Evolutionary conservation across 2,888 invertebrate genomes (phyloP), one percentile per base, ranked within the genome.

Genomic region (Notocelia uddmanniana): DNA sequence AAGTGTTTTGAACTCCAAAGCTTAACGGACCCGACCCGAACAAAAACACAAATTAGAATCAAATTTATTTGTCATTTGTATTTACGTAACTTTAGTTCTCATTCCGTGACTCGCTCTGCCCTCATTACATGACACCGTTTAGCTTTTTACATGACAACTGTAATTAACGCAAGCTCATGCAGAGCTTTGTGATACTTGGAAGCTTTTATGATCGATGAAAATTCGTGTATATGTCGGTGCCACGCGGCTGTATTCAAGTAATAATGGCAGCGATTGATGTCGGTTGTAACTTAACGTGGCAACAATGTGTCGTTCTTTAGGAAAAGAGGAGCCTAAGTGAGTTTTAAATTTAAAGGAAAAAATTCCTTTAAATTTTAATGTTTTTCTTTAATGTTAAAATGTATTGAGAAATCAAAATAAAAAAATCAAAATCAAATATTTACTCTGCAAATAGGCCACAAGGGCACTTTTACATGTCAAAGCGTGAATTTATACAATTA

Each of bases 71-170:
- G 31, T 52, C 50, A 48, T 63, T 52, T 34, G 31, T n/a, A 48
- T 18, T 21, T 18, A 21, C 19, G 45, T 67, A 50, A 37, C 10
- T 48, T 34, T 23, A n/a, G 18, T 9, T 15, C 19, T 50, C 50
- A 8, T 31, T 5, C 19, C 15, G 10, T 9, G 34, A 15, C 50
- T 18, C 6, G 41, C 10, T 48, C 5, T n/a, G 5, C 13, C n/a
- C 57, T 69, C 57, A 64, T 69, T 57, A 68, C 21, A 26, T 31
- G 52, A 59, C 59, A 58, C n/a, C 50, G 68, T 31, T 58, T 59
- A 34, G 50, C 50, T 59, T 52, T 68, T 57, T 59, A 48, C 50
- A 48, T 19, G 31, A 13, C 18, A 26, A 2, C 6, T 31, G 26
- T 62, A 18, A 62, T 26, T 55, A 26, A 31, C 31, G 31, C 18